These are phyloP conservation scores for Albula glossodonta DNA, from an alignment of 2,113 vertebrate genomes.

Conservation along the genomic window DNA sequence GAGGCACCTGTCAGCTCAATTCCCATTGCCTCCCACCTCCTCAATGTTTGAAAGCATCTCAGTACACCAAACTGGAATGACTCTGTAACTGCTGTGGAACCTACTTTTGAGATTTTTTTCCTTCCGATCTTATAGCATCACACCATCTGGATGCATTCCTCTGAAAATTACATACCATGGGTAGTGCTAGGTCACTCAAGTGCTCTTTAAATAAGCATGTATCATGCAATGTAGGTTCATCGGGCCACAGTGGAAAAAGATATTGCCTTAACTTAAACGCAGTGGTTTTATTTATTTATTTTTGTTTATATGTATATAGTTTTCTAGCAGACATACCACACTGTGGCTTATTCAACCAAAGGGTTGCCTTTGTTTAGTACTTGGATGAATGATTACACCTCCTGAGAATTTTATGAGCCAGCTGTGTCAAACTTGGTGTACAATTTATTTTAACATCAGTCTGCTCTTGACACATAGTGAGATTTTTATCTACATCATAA, in stretches of 20 bases:
- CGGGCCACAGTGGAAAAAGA: background rate
- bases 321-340: background rate
- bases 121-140: background rate
- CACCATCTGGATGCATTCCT: slow-evolving; percentile 1
- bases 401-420: background rate
- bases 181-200: background rate
- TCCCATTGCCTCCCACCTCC: background rate
- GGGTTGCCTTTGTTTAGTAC: background rate
- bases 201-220: background rate
- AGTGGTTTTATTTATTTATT: background rate
- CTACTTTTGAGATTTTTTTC: background rate
- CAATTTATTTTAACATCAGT: too few relatives aligned
- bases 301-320: background rate
- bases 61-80: background rate
- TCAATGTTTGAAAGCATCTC: background rate
- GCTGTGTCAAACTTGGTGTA: background rate
- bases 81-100: background rate
- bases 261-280: background rate
- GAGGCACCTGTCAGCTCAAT: background rate
- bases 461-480: too few relatives aligned
- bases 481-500: too few relatives aligned
- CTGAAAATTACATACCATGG: background rate
- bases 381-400: background rate
- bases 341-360: background rate
- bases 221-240: background rate